These are phyloP conservation scores for Drosophila ochracea DNA, from an alignment of 2,888 invertebrate species.

Conservation along the genomic window DNA sequence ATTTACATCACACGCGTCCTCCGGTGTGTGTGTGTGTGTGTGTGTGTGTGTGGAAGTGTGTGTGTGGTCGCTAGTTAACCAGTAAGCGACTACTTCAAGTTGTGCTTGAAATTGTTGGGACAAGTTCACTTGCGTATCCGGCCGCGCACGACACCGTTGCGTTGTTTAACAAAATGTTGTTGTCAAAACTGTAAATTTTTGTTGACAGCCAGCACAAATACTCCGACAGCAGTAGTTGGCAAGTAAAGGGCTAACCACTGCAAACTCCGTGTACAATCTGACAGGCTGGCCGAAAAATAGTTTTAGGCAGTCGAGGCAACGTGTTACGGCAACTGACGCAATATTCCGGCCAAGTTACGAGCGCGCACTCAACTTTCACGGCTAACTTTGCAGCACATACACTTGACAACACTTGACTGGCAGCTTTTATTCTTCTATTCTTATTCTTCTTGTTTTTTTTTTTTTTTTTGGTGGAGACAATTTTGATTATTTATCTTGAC, in stretches of 20 bases:
- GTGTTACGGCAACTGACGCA: slow-evolving; percentile 59
- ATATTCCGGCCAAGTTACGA: slow-evolving; percentile 59
- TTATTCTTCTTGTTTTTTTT: not conserved
- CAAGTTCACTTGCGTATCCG: slow-evolving; percentile 52
- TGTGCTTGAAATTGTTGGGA: slow-evolving; percentile 31
- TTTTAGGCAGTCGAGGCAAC: slow-evolving; percentile 50
- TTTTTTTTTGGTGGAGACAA: not conserved
- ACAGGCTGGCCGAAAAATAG: slow-evolving; percentile 35
- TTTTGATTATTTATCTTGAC: slow-evolving; percentile 49
- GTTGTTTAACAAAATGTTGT: slow-evolving; percentile 68
- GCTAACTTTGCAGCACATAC: slow-evolving; percentile 63
- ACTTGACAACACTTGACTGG: slow-evolving; percentile 71
- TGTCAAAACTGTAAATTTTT: slow-evolving; percentile 68
- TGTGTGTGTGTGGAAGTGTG: slow-evolving; percentile 21
- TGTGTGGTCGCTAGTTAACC: slow-evolving; percentile 45
- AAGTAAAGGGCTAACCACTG: slow-evolving; percentile 39
- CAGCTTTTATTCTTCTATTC: slow-evolving; percentile 43
- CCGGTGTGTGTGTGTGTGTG: slow-evolving; percentile 3
- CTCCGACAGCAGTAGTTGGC: slow-evolving; percentile 50
- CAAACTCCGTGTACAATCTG: slow-evolving; percentile 10
- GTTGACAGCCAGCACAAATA: slow-evolving; percentile 43
- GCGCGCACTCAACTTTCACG: slow-evolving; percentile 70
- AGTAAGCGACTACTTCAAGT: slow-evolving; percentile 32
- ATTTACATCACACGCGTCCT: slow-evolving; percentile 74
- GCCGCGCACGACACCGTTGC: slow-evolving; percentile 40